These are phyloP conservation scores for Coryphaenoides rupestris DNA, from an alignment of 2,113 vertebrate genomes.

Conservation along the genomic window DNA sequence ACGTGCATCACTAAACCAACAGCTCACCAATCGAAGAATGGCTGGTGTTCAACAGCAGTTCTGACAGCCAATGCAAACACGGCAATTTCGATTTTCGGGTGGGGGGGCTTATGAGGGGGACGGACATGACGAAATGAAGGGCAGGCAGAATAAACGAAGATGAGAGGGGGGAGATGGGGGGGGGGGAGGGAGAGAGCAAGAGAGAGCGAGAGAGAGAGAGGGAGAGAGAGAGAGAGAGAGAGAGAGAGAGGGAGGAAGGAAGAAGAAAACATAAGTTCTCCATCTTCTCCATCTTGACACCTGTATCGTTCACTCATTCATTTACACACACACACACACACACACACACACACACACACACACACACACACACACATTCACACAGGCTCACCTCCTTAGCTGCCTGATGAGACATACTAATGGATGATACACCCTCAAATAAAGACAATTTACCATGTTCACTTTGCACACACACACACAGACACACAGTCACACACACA, in stretches of 20 bases:
- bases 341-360: constrained; percentile 17
- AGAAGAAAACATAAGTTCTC: constrained; percentile 43
- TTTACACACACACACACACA: constrained; percentile 21
- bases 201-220: not conserved
- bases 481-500: not conserved
- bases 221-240: constrained; percentile 32
- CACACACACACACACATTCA: constrained; percentile 13
- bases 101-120: too few species aligned
- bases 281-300: constrained; percentile 23
- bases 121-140: too few species aligned
- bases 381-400: constrained; percentile 33
- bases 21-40: too few species aligned
- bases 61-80: too few species aligned
- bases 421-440: constrained; percentile 34
- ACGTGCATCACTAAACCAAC: too few species aligned
- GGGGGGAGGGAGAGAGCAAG: constrained; percentile 36
- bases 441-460: constrained; percentile 21
- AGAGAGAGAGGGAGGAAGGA: not conserved
- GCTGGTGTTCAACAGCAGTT: too few species aligned
- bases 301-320: constrained; percentile 10
- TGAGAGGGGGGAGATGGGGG: too few species aligned
- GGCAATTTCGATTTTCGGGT: too few species aligned
- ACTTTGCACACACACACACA: not conserved
- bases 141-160: too few species aligned
- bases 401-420: constrained; percentile 49